phyloP scores from a whole-genome alignment of 2,113 vertebrate species.

The Pollimyrus isidori region DNA sequence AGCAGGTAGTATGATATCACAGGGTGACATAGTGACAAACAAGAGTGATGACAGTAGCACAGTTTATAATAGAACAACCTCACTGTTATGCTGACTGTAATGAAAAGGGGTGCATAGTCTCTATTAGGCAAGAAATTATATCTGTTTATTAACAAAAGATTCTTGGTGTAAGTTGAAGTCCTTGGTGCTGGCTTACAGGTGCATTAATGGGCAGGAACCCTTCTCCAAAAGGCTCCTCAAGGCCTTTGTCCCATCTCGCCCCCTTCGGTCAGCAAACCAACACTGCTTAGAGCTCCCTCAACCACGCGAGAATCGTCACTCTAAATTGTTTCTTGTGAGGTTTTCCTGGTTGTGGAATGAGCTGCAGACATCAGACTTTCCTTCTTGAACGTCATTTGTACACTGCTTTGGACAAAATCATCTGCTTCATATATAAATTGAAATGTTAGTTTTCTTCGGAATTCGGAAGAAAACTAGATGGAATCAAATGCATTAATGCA shows the following conservation, averaged over 20 bases:
- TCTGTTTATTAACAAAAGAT: neutral
- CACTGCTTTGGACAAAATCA: neutral
- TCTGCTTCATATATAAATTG: neutral
- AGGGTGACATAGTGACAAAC: neutral
- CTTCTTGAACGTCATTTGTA: neutral
- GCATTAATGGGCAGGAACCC: neutral
- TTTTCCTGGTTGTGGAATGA: neutral
- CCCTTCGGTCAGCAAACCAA: neutral
- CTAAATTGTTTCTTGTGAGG: neutral
- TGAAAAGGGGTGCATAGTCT: neutral
- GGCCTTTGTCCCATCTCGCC: neutral
- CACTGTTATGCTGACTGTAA: neutral
- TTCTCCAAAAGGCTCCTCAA: neutral
- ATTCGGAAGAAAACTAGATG: neutral
- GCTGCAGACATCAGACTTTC: neutral
- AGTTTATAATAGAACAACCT: neutral
- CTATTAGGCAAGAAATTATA: neutral
- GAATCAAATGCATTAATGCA: neutral
- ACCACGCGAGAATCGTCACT: neutral
- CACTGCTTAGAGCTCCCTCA: neutral
- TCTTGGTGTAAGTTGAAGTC: neutral
- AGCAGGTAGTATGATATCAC: neutral
- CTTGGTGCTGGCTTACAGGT: neutral
- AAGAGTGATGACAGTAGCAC: neutral
- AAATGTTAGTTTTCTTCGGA: neutral